Conservation (phyloP, 2,113 vertebrate genomes). For the Coracopsis vasa region DNA sequence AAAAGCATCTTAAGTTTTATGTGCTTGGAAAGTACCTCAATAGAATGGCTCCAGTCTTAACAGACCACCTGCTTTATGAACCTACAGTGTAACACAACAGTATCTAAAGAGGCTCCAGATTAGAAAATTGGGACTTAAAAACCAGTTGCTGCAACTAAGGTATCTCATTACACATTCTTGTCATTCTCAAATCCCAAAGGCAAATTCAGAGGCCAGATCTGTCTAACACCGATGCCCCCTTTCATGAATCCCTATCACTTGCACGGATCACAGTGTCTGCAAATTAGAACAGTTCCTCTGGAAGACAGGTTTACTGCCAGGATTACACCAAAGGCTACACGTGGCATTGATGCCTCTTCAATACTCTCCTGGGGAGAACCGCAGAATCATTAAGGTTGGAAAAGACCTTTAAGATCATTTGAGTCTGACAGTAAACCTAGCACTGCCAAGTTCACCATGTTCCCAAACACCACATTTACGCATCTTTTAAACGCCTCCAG, state of each 20-base stretch:
- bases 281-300: background rate
- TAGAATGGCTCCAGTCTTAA: background rate
- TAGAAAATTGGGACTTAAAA: background rate
- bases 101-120: background rate
- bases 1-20: background rate
- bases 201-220: background rate
- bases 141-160: background rate
- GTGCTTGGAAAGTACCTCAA: background rate
- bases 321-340: fast-evolving
- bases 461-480: fast-evolving
- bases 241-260: background rate
- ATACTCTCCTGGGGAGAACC: background rate
- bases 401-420: background rate
- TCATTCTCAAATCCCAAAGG: background rate
- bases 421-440: background rate
- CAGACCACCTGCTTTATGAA: background rate
- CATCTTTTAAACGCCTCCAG: background rate
- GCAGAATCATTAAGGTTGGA: background rate
- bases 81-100: background rate
- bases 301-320: background rate
- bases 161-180: background rate
- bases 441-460: background rate
- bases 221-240: background rate
- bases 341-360: background rate
- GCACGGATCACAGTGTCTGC: fast-evolving